These are phyloP conservation scores for Holacanthus passer DNA, from an alignment of 2,113 vertebrate species.

Conservation along the genomic window DNA sequence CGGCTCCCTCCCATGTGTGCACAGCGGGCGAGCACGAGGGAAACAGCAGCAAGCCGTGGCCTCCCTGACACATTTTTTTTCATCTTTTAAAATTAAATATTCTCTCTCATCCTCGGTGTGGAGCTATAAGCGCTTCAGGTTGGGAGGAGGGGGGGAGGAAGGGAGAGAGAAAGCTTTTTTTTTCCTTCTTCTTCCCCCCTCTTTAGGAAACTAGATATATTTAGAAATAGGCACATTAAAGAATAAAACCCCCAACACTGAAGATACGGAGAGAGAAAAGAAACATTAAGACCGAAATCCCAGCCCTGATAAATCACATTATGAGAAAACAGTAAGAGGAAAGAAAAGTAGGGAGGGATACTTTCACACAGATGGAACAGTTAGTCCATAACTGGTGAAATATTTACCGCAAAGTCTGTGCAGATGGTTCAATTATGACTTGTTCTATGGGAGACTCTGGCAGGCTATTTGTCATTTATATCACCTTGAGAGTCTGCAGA, in stretches of 20 bases:
- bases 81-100: slow-evolving; percentile 81
- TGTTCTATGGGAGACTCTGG: slow-evolving; percentile 34
- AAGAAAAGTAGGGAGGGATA: slow-evolving; percentile 39
- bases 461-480: slow-evolving; percentile 43
- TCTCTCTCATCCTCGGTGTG: slow-evolving; percentile 79
- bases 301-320: slow-evolving; percentile 76
- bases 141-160: slow-evolving; percentile 24
- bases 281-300: slow-evolving; percentile 52
- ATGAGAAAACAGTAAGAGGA: slow-evolving; percentile 53
- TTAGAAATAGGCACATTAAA: slow-evolving; percentile 80
- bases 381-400: slow-evolving; percentile 64
- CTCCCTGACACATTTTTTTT: slow-evolving; percentile 62
- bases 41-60: slow-evolving; percentile 47
- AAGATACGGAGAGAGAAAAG: slow-evolving; percentile 38
- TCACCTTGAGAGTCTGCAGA: slow-evolving; percentile 36
- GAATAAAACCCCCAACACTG: slow-evolving; percentile 58
- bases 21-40: slow-evolving; percentile 58
- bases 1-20: slow-evolving; percentile 50
- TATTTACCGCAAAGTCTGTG: slow-evolving; percentile 59
- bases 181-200: slow-evolving; percentile 30
- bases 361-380: slow-evolving; percentile 40
- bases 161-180: slow-evolving; percentile 16
- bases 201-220: slow-evolving; percentile 81
- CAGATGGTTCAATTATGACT: slow-evolving; percentile 65
- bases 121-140: slow-evolving; percentile 75